Conservation (phyloP, 2,888 invertebrate species). For the Megamerina dolium region DNA sequence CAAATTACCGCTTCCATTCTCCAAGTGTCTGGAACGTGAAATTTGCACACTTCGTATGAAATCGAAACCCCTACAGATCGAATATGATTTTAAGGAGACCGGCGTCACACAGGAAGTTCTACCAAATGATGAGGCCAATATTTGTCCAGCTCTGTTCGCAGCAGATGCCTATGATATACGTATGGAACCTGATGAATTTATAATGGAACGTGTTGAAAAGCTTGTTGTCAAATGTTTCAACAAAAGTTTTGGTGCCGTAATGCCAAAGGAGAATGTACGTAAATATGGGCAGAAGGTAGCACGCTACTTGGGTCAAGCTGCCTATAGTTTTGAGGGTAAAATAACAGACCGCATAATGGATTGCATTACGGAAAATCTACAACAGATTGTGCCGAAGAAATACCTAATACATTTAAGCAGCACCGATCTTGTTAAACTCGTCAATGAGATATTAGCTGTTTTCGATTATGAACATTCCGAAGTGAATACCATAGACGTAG, state of each 20-base stretch:
- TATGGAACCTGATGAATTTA: slow-evolving; percentile 38
- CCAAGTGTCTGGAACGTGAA: slow-evolving; percentile 41
- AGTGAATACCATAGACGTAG: slow-evolving; percentile 37
- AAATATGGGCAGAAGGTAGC: slow-evolving; percentile 39
- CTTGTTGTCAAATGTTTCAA: slow-evolving; percentile 39
- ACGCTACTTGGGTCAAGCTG: slow-evolving; percentile 42
- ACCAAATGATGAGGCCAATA: slow-evolving; percentile 24
- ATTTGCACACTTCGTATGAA: slow-evolving; percentile 43
- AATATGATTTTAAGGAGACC: slow-evolving; percentile 19
- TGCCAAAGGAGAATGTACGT: slow-evolving; percentile 33
- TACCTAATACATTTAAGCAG: slow-evolving; percentile 36
- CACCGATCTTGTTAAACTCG: slow-evolving; percentile 36
- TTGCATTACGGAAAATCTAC: slow-evolving; percentile 38
- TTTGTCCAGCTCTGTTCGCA: slow-evolving; percentile 33
- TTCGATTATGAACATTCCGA: slow-evolving; percentile 40
- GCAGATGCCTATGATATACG: slow-evolving; percentile 34
- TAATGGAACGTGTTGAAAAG: slow-evolving; percentile 38
- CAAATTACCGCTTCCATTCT: neutral
- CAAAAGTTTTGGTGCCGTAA: slow-evolving; percentile 30
- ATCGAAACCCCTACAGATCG: slow-evolving; percentile 40
- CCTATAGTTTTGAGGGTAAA: slow-evolving; percentile 39
- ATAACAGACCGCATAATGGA: slow-evolving; percentile 40
- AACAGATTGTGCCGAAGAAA: slow-evolving; percentile 41
- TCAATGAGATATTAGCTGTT: slow-evolving; percentile 38
- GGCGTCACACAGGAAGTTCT: slow-evolving; percentile 23